Evolutionary conservation across 2,888 invertebrate genomes (phyloP).

Genomic region (Hyposoter dolosus): DNA sequence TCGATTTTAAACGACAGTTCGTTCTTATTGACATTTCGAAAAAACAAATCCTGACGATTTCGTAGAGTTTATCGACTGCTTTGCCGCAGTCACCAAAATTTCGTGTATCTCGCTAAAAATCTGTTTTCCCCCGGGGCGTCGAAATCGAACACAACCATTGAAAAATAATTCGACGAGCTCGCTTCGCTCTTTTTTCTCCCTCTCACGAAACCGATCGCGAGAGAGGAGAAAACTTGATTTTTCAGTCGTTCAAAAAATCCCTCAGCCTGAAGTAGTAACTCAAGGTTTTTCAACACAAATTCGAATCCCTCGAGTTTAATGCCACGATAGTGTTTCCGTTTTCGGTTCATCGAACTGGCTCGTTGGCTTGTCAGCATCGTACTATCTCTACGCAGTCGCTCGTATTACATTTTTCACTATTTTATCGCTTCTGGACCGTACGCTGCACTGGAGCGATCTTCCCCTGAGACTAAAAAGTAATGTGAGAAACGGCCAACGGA

Average conservation of each 20-base stretch:
- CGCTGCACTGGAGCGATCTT: background rate
- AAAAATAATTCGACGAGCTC: constrained; percentile 20
- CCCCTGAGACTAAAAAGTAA: background rate
- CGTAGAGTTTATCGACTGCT: constrained; percentile 1
- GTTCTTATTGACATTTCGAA: constrained; percentile 14
- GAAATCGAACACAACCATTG: background rate
- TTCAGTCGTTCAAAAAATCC: background rate
- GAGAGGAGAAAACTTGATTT: constrained; percentile 7
- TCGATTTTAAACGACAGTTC: constrained; percentile 20
- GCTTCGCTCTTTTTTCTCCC: constrained; percentile 7
- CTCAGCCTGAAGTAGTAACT: background rate
- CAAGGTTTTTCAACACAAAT: background rate
- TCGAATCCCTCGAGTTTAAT: constrained; percentile 1
- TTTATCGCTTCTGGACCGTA: background rate
- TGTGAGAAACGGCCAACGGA: background rate
- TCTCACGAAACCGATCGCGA: constrained; percentile 19
- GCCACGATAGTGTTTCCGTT: constrained; percentile 5
- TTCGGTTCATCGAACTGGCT: constrained; percentile 34
- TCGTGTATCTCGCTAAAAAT: background rate
- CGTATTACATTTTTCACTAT: constrained; percentile 3
- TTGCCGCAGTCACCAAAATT: constrained; percentile 61
- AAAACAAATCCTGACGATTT: background rate
- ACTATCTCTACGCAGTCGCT: constrained; percentile 2
- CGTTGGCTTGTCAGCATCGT: constrained; percentile 26
- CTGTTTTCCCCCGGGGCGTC: background rate